Conservation (phyloP, 1,140 invertebrate species). For the Eumaeus atala region DNA sequence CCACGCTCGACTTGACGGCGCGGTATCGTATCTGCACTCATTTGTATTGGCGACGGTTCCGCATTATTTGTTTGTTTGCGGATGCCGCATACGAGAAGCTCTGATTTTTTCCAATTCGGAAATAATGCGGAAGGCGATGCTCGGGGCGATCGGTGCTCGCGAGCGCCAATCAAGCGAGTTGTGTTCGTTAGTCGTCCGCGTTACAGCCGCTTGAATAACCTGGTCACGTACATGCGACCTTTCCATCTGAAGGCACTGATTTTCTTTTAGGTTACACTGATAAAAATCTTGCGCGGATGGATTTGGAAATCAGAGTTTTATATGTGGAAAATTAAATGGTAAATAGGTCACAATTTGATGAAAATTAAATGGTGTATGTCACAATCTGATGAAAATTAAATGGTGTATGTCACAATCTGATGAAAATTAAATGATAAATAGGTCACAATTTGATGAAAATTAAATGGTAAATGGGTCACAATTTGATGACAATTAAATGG, state of each 20-base stretch:
- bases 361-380: no score
- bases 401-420: no score
- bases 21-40: slow-evolving; percentile 62
- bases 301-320: no score
- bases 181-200: slow-evolving; percentile 60
- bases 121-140: slow-evolving; percentile 60
- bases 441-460: no score
- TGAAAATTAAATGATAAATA: no score
- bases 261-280: slow-evolving; percentile 51
- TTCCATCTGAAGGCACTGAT: slow-evolving; percentile 61
- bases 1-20: slow-evolving; percentile 57
- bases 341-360: no score
- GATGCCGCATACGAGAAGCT: slow-evolving; percentile 58
- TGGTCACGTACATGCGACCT: slow-evolving; percentile 63
- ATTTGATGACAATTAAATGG: no score
- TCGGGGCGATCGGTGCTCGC: slow-evolving; percentile 44
- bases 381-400: slow-evolving; percentile 37
- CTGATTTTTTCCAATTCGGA: slow-evolving; percentile 70
- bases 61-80: slow-evolving; percentile 72
- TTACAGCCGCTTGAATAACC: slow-evolving; percentile 47
- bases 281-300: slow-evolving; percentile 33
- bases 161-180: slow-evolving; percentile 53
- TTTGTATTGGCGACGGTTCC: slow-evolving; percentile 64
- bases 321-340: no score
- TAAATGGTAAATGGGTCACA: no score